phyloP scores from a whole-genome alignment of 2,113 vertebrate species.

The Scalopus aquaticus region DNA sequence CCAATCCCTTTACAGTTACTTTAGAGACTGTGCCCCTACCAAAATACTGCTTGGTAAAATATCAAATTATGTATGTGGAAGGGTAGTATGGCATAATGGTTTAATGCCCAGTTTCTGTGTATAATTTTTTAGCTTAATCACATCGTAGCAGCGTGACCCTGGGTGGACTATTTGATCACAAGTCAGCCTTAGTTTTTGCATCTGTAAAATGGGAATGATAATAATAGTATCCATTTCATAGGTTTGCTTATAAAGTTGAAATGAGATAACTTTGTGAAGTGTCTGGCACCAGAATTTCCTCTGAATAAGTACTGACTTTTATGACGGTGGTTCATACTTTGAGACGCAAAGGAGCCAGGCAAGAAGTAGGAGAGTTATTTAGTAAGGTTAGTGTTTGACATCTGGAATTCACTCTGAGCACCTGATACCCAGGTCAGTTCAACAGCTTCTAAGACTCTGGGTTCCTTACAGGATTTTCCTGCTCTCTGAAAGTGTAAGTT shows the following conservation, averaged over 20 bases:
- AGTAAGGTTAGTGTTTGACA: not conserved
- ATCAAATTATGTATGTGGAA: not conserved
- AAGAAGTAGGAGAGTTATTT: not conserved
- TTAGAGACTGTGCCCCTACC: not conserved
- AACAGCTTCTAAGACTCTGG: not conserved
- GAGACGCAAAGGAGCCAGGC: not conserved
- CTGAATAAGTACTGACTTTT: conserved; percentile 41
- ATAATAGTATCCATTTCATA: not conserved
- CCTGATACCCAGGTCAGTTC: not conserved
- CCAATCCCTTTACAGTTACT: not conserved
- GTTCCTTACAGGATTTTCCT: not conserved
- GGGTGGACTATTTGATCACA: not conserved
- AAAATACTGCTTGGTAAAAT: conserved; percentile 37
- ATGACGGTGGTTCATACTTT: conserved; percentile 27
- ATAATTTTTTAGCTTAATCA: not conserved
- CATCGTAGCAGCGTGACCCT: not conserved
- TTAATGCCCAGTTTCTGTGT: conserved; percentile 15
- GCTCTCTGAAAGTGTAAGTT: not conserved
- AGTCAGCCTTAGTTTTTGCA: conserved; percentile 12
- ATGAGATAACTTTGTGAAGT: conserved; percentile 22
- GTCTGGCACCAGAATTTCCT: not conserved
- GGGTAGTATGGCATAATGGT: not conserved
- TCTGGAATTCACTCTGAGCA: not conserved
- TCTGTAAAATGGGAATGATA: not conserved
- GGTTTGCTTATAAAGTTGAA: conserved; percentile 19